Evolutionary conservation across 2,888 invertebrate genomes (phyloP).

Genomic region (Apeira syringaria): DNA sequence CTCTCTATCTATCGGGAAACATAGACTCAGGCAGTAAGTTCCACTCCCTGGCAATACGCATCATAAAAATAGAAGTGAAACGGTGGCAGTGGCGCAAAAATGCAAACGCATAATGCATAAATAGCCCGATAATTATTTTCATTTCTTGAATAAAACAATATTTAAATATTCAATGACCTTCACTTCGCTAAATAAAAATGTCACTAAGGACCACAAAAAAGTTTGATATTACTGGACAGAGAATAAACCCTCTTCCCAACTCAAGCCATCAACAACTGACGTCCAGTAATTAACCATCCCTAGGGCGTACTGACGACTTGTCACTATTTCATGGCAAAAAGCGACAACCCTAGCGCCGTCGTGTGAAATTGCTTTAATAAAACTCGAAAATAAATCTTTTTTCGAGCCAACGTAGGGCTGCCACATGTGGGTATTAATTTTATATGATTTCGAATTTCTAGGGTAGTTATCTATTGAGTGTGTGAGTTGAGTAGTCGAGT

Average conservation of each 20-base stretch:
- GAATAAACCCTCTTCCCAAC: background rate
- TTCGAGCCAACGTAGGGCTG: constrained; percentile 40
- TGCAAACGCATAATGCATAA: too few relatives aligned
- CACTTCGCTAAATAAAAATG: background rate
- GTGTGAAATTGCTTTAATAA: constrained; percentile 62
- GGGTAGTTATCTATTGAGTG: constrained; percentile 17
- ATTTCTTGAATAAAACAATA: too few relatives aligned
- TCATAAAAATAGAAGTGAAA: too few relatives aligned
- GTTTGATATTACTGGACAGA: background rate
- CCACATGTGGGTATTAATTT: constrained; percentile 46
- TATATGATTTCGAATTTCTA: constrained; percentile 26
- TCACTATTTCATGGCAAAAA: constrained; percentile 21
- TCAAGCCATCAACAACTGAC: constrained; percentile 19
- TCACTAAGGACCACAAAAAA: background rate
- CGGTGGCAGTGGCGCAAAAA: too few relatives aligned
- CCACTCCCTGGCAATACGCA: too few relatives aligned
- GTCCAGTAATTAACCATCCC: constrained; percentile 25
- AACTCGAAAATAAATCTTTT: constrained; percentile 64
- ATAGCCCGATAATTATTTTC: too few relatives aligned
- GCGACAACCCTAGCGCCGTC: constrained; percentile 41
- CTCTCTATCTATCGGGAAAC: too few relatives aligned
- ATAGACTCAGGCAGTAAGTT: too few relatives aligned
- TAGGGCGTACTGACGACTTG: constrained; percentile 14
- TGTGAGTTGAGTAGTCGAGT: constrained; percentile 25
- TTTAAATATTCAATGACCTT: too few relatives aligned